phyloP scores from a whole-genome alignment of 2,797 vertebrate genomes.

The Chromis chromis region DNA sequence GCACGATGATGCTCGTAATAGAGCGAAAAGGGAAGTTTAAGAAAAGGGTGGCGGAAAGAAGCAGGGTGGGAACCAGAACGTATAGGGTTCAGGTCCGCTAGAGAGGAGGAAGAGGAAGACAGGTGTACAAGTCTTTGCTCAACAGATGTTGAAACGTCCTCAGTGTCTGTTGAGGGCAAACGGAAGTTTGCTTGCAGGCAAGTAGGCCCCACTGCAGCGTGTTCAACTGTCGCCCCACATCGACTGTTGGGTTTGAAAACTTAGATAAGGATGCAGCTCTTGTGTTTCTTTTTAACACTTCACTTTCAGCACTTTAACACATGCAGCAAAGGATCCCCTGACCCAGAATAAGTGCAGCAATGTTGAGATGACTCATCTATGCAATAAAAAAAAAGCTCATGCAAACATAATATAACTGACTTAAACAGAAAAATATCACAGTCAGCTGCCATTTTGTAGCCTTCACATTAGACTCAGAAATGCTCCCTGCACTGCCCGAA shows the following conservation, averaged over 20 bases:
- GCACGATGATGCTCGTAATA: conserved; percentile 17
- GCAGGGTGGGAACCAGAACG: conserved; percentile 50
- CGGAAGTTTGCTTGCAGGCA: conserved; percentile 76
- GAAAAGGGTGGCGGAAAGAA: conserved; percentile 43
- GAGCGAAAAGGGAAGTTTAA: conserved; percentile 68
- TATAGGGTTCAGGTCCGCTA: conserved; percentile 58
- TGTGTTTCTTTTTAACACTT: conserved; percentile 15
- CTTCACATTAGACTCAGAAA: conserved; percentile 28
- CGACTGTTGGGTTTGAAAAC: conserved; percentile 38
- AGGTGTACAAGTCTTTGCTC: conserved; percentile 81
- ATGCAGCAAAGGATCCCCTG: conserved; percentile 1
- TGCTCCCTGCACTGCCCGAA: conserved; percentile 9
- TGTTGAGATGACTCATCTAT: conserved; percentile 29
- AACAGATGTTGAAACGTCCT: conserved; percentile 84
- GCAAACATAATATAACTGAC: background rate
- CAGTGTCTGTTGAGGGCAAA: conserved; percentile 77
- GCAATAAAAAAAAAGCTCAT: background rate
- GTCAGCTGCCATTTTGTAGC: conserved; percentile 22
- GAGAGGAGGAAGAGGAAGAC: conserved; percentile 82
- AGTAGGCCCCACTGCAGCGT: conserved; percentile 61
- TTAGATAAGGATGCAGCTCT: conserved; percentile 51
- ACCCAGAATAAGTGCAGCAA: background rate
- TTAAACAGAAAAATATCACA: background rate
- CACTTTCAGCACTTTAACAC: background rate
- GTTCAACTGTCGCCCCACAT: conserved; percentile 73